Evolutionary conservation across 2,113 vertebrate species (phyloP), one percentile per base, ranked within the genome.

Genomic region (Gymnogyps californianus): DNA sequence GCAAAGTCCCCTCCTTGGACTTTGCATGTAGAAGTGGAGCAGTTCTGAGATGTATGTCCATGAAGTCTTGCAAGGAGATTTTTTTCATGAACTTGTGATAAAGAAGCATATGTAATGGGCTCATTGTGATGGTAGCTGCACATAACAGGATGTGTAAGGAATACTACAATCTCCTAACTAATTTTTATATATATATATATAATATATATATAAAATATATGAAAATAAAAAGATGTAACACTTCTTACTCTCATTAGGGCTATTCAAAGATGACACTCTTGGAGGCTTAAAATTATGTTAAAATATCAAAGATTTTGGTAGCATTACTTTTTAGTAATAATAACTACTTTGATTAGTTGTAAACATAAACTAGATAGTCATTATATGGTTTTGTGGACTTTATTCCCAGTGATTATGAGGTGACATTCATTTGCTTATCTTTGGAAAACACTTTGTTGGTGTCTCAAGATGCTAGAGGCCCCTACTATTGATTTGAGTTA

Each of bases 371-470:
- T 93, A 78, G 42, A 18, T 61, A 49, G 40, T 76, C 36, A 28
- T 85, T 51, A 44, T 17, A 58, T 52, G 31, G 28, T 61, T 84
- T 90, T 90, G 36, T 95, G 85, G 28, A 47, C 57, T 96, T 47
- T 76, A n/a, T 81, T 93, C 62, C 67, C 36, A 42, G 6, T 86
- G 59, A 51, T 86, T 47, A 61, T 36, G 80, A 67, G 24, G 38
- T 52, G 83, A 18, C 26, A 34, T 93, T 61, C 36, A 44, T 79
- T 94, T 92, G 21, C 87, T 81, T 94, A 36, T 76, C 94, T 95
- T 98, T 97, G 72, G 82, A 84, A 95, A 88, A 91, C 51, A 44
- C 52, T 51, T 96, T 21, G n/a, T 90, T 78, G 62, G 26, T 85
- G 36, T 91, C 49, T 89, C 28, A 82, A 88, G 88, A 58, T 65